A percentile compares a stretch with the other conserved stretches of the same genome.
These are phyloP conservation scores for Gyrodactylus salaris DNA, from an alignment of 1,140 invertebrate genomes.

Conservation along the genomic window DNA sequence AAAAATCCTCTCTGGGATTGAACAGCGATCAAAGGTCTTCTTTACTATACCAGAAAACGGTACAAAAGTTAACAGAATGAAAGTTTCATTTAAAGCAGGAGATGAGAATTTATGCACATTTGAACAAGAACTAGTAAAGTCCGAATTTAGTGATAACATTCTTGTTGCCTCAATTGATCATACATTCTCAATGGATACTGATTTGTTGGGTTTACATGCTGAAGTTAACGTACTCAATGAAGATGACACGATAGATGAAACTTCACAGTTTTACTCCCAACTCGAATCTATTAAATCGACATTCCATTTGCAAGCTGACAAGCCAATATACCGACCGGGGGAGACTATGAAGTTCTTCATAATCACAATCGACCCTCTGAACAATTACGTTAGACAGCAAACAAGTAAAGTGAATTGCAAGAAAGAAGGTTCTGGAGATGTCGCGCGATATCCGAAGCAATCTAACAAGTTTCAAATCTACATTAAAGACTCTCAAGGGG, in stretches of 20 bases:
- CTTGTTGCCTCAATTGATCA: neutral
- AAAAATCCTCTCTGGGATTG: neutral
- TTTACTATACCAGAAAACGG: neutral
- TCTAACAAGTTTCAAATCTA: neutral
- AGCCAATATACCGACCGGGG: slow-evolving; percentile 1
- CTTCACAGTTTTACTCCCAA: neutral
- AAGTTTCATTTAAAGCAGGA: neutral
- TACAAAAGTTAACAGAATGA: neutral
- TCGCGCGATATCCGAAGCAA: neutral
- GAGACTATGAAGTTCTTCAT: neutral
- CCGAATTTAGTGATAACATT: neutral
- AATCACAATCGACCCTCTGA: neutral
- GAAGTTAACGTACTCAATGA: neutral
- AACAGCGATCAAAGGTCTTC: neutral
- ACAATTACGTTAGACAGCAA: neutral
- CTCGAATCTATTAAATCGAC: neutral
- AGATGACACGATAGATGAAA: neutral
- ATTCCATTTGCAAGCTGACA: neutral
- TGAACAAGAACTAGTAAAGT: neutral
- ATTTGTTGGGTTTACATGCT: neutral
- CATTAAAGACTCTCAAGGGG: neutral
- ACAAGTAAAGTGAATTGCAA: neutral
- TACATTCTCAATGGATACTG: neutral
- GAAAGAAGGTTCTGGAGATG: neutral
- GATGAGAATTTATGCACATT: neutral